These are phyloP conservation scores for Thalpophila matura DNA, from an alignment of 2,888 invertebrate species.

Conservation along the genomic window DNA sequence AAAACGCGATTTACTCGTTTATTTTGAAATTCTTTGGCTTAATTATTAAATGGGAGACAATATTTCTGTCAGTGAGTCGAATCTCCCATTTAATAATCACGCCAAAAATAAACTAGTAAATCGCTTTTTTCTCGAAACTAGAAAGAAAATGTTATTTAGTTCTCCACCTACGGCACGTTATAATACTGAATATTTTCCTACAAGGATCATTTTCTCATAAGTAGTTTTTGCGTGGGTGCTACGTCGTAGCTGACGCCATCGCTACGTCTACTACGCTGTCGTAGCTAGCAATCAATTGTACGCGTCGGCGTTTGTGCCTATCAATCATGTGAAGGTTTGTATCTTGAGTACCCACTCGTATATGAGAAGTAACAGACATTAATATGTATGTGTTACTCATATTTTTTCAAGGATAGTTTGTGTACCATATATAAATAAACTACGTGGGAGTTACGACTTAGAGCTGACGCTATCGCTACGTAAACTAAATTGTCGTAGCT, in stretches of 20 bases:
- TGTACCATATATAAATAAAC: neutral
- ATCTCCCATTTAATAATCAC: no score
- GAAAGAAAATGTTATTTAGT: no score
- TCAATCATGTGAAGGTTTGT: neutral
- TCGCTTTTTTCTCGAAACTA: no score
- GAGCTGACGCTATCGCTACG: slow-evolving; percentile 20
- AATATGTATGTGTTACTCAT: neutral
- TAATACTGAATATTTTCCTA: no score
- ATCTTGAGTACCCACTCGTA: neutral
- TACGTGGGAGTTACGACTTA: slow-evolving; percentile 15
- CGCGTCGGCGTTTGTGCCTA: neutral
- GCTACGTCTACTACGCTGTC: neutral
- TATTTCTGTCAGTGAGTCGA: no score
- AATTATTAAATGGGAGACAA: no score
- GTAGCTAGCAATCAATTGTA: slow-evolving; percentile 6
- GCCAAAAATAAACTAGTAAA: no score
- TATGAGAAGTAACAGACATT: neutral
- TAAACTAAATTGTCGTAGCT: slow-evolving; percentile 15
- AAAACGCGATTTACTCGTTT: no score
- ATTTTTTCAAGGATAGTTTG: neutral
- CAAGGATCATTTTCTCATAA: no score
- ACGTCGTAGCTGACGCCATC: slow-evolving; percentile 14
- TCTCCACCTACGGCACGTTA: no score
- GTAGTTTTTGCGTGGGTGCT: slow-evolving; percentile 4
- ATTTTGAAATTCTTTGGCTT: no score